Evolutionary conservation across 2,113 vertebrate species (phyloP), one percentile per base, ranked within the genome.

Genomic region (Quiscalus mexicanus): DNA sequence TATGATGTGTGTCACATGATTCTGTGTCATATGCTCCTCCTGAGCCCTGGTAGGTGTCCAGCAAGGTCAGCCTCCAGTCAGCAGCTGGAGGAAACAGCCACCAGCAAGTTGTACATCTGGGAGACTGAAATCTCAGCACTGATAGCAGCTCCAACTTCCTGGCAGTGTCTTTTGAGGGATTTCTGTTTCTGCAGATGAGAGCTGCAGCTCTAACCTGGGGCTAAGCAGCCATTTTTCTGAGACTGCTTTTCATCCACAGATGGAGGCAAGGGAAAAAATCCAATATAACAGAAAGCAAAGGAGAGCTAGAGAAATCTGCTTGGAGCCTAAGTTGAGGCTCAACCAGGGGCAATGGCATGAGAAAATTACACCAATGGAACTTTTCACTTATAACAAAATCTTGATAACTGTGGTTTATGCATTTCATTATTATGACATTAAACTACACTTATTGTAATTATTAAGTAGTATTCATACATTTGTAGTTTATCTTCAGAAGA

Each of bases 131-230:
- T 1, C 3, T 67, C 75, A 44, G 58, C 0, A 0, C 62, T 62
- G 53, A 56, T 30, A 84, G 64, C 10, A 15, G 52, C 44, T 81
- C 27, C 5, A 14, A 31, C 69, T 93, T 58, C 59, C 65, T 59
- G 47, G 33, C 47, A 42, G 33, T 12, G 62, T 42, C 62, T 83
- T 92, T 90, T 85, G 49, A 80, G 55, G 25, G 30, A 62, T 69
- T 90, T 93, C 71, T 95, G 11, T 81, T 90, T 53, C 64, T 93
- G 86, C 33, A 81, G 64, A 69, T 5, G 15, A 83, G 30, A 95
- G n/a, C 45, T 69, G 79, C 73, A 63, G 47, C 42, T 90, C 59
- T 88, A 74, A 69, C 75, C 85, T 47, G 39, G 21, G 35, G 76
- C 55, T 81, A 92, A 92, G 71, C 27, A 70, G 55, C 15, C 35